Percentiles rank a stretch among this genome's conserved stretches.
phyloP scores from a whole-genome alignment of 2,797 vertebrate genomes.

The Myoxocephalus aenaeus region DNA sequence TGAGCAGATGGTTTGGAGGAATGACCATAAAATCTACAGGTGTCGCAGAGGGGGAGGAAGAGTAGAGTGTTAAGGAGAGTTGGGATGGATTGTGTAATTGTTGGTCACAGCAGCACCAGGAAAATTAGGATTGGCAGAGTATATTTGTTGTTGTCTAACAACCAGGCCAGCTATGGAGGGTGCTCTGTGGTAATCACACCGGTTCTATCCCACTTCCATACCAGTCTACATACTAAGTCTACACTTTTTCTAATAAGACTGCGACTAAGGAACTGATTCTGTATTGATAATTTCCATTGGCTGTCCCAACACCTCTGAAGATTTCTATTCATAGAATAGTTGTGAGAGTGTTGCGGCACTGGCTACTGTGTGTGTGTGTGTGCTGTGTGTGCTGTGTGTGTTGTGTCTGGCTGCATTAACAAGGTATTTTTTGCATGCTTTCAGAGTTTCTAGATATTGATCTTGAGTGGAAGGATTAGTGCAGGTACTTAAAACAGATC shows the following conservation, averaged over 20 bases:
- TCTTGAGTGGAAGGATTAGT: conserved; percentile 61
- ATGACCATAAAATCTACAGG: conserved; percentile 17
- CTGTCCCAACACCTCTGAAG: conserved; percentile 8
- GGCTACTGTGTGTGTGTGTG: neutral
- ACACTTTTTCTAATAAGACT: neutral
- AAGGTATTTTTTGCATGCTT: conserved; percentile 45
- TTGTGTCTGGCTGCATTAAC: conserved; percentile 36
- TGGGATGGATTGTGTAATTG: conserved; percentile 21
- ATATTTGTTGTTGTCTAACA: conserved; percentile 23
- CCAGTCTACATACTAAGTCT: neutral
- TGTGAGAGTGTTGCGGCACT: conserved; percentile 31
- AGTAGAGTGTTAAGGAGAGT: conserved; percentile 23
- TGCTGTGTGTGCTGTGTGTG: conserved; percentile 17
- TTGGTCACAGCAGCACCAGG: conserved; percentile 10
- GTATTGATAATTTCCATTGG: neutral
- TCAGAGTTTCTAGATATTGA: conserved; percentile 52
- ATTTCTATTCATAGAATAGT: conserved; percentile 30
- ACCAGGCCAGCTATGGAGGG: neutral
- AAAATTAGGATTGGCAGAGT: conserved; percentile 28
- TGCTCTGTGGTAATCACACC: conserved; percentile 11
- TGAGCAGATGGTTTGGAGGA: conserved; percentile 43
- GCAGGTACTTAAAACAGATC: conserved; percentile 58
- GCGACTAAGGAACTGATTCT: neutral
- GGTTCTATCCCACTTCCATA: neutral
- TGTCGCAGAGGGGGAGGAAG: conserved; percentile 22